phyloP scores from a whole-genome alignment of 2,888 invertebrate species.

The Meiosimyza decipiens region DNA sequence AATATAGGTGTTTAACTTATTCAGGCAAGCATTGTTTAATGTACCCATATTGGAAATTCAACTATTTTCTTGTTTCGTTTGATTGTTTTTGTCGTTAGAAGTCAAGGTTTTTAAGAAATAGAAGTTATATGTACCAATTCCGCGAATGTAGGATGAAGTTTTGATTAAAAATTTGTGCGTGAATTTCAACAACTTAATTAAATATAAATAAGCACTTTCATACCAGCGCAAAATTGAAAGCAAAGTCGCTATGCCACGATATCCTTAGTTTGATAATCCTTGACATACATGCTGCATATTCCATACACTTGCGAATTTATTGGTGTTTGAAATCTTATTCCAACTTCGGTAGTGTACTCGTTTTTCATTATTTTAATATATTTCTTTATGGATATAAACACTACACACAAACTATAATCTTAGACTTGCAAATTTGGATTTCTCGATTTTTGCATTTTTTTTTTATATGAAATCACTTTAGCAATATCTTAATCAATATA shows the following conservation, averaged over 20 bases:
- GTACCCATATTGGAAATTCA: no score
- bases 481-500: conserved; percentile 33
- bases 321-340: no score
- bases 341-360: neutral
- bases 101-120: no score
- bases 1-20: no score
- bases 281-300: conserved; percentile 23
- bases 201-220: neutral
- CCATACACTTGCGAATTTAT: neutral
- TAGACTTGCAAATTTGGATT: neutral
- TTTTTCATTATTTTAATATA: neutral
- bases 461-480: conserved; percentile 17
- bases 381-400: neutral
- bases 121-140: no score
- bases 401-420: neutral
- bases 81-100: no score
- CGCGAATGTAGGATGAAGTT: no score
- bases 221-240: conserved; percentile 11
- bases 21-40: no score
- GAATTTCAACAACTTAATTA: no score
- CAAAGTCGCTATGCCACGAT: conserved; percentile 7
- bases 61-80: no score
- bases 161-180: no score
- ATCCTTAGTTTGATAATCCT: conserved; percentile 26
- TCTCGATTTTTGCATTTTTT: neutral